phyloP scores from a whole-genome alignment of 2,888 invertebrate genomes.

The Alcis repandata region DNA sequence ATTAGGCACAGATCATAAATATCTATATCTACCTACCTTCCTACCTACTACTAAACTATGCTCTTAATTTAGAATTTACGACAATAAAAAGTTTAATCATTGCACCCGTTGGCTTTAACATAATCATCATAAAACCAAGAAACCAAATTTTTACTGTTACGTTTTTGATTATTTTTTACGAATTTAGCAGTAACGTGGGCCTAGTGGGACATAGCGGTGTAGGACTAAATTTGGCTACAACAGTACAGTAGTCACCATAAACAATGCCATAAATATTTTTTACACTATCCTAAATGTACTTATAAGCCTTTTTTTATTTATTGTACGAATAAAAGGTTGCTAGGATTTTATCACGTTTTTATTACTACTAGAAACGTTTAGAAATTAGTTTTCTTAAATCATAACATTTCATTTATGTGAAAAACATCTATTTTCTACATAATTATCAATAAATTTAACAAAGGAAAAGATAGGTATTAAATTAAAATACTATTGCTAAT shows the following conservation, averaged over 20 bases:
- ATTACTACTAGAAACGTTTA: background rate
- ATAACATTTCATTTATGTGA: too few species aligned
- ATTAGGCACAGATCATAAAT: too few species aligned
- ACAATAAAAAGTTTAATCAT: background rate
- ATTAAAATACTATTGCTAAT: too few species aligned
- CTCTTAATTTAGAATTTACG: too few species aligned
- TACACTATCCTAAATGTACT: background rate
- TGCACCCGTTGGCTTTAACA: too few species aligned
- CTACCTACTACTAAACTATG: too few species aligned
- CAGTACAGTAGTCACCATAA: background rate
- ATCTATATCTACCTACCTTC: too few species aligned
- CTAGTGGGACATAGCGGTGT: constrained; percentile 50
- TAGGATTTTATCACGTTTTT: constrained; percentile 1
- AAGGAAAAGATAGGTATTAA: background rate
- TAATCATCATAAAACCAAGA: background rate
- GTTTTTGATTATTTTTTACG: constrained; percentile 20
- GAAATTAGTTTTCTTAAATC: too few species aligned
- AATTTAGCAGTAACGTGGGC: constrained; percentile 47
- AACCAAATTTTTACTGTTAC: background rate
- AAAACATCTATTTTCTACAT: too few species aligned
- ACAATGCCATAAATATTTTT: background rate
- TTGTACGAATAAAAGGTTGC: background rate
- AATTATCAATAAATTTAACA: background rate
- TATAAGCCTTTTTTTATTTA: too few species aligned
- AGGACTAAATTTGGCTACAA: constrained; percentile 22